Evolutionary conservation across 1,140 invertebrate species (phyloP).

Genomic region (Tetramorium simillimum): DNA sequence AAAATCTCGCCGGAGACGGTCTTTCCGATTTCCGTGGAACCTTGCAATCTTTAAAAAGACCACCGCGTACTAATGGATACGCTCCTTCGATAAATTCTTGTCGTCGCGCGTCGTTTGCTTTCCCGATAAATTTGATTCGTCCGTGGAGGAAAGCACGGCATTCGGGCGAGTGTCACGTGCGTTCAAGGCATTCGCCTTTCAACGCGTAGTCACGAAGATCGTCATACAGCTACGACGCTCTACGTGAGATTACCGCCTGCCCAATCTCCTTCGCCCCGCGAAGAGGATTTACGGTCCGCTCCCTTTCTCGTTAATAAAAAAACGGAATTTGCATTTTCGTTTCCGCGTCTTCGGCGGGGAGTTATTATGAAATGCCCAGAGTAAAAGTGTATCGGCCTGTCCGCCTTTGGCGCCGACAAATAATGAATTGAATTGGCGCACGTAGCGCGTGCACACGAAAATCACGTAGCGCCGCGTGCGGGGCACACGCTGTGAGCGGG

Average conservation of each 20-base stretch:
- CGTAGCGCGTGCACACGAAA: constrained; percentile 18
- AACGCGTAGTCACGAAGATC: constrained; percentile 4
- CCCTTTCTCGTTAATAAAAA: background rate
- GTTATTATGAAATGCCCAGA: constrained; percentile 42
- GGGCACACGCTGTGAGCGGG: background rate
- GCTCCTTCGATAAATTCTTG: constrained; percentile 16
- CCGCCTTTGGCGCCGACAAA: background rate
- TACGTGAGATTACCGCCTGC: constrained; percentile 14
- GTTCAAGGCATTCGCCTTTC: background rate
- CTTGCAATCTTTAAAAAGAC: background rate
- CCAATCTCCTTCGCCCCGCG: background rate
- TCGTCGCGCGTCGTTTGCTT: constrained; percentile 39
- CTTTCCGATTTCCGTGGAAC: background rate
- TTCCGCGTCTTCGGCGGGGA: background rate
- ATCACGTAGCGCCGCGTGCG: constrained; percentile 25
- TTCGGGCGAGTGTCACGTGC: constrained; percentile 2
- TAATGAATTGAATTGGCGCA: constrained; percentile 43
- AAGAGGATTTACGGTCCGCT: background rate
- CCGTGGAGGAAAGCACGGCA: background rate
- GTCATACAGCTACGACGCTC: background rate
- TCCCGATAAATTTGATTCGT: constrained; percentile 42
- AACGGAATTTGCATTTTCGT: constrained; percentile 17
- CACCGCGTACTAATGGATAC: constrained; percentile 3
- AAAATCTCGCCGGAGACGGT: background rate
- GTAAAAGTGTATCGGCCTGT: background rate